Base-by-base conservation (phyloP, 2,113 vertebrate genomes). In the Oxyruncus cristatus region DNA sequence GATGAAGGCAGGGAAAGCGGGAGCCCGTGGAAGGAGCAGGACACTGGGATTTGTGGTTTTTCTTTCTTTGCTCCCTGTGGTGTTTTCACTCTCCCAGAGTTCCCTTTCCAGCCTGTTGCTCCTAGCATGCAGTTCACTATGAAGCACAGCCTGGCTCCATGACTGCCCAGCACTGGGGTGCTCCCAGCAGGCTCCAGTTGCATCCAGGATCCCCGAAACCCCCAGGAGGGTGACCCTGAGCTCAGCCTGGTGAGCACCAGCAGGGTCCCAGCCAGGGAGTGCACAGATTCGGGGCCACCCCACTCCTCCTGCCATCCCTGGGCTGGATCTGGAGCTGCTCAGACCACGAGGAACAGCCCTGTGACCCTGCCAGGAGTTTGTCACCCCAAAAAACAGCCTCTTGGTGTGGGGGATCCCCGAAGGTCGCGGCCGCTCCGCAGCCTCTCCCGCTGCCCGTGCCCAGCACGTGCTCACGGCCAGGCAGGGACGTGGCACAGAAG, bases 61-160 rank as follows among this genome's bases (percentile, higher is more conserved):
- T 52, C 18, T 30, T 9, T 11, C 15, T 49, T 9, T n/a, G 23
- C 22, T 62, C 6, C 0, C 50, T 11, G 5, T 3, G 10, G 14
- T 33, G 23, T 56, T 78, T n/a, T 8, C 14, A 16, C n/a, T 71
- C 15, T 39, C 20, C 23, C 1, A 0, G 5, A 9, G 26, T 23
- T 91, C 46, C 46, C 8, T 46, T 74, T 33, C 7, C 53, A 59
- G 4, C 49, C 39, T 44, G 6, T 4, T 41, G 41, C 18, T 85
- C n/a, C 47, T 0, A 0, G 12, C 1, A 0, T 59, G 0, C 3
- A n/a, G 16, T 52, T 80, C n/a, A n/a, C 37, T 2, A 0, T 24
- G 6, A n/a, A 52, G 17, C 39, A 12, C 39, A 59, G 17, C 10
- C 41, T 44, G 56, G 30, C 42, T n/a, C 50, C 42, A 23, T 14